Base-by-base conservation (phyloP, 2,113 vertebrate species). In the Rhineura floridana region DNA sequence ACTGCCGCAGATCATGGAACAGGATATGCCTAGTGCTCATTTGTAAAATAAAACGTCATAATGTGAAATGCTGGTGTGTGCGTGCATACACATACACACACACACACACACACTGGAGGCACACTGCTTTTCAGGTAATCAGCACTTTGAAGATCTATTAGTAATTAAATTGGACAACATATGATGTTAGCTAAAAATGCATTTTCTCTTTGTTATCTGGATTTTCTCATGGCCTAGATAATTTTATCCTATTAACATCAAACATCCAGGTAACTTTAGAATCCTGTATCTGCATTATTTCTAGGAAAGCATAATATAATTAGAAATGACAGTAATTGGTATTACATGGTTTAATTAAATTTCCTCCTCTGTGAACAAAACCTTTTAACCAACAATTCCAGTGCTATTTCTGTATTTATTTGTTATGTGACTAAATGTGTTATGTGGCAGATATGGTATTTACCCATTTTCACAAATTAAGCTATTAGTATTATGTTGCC, bases 301-400 rank as follows among this genome's bases (percentile, higher is more conserved):
- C 96, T 95, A 88, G 92, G 81, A 94, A 95, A 78, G 91, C 85
- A 90, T 96, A 96, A 97, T 95, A 91, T 92, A 96, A 97, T 97
- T 96, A 96, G 90, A 95, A 95, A 96, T 96, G 97, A 97, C 97
- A 97, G 95, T 97, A 97, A 97, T 97, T 97, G 96, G 95, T 95
- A 96, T 97, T 97, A 97, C 93, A 96, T 95, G 93, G 94, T 95
- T 95, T 97, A 97, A 97, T 97, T 96, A 92, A 95, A 97, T 97
- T 97, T 97, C 96, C 96, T 97, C 94, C 91, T 96, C 95, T 96
- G 92, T 96, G 95, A 96, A 97, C 93, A 96, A 95, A 97, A 96
- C 97, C 97, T 97, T 97, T 97, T 96, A 97, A 96, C 91, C 93
- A 92, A 93, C 94, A 94, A 95, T 95, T 96, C 93, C 94, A 93